phyloP scores from a whole-genome alignment of 2,797 vertebrate genomes.

The Garrulus glandarius region DNA sequence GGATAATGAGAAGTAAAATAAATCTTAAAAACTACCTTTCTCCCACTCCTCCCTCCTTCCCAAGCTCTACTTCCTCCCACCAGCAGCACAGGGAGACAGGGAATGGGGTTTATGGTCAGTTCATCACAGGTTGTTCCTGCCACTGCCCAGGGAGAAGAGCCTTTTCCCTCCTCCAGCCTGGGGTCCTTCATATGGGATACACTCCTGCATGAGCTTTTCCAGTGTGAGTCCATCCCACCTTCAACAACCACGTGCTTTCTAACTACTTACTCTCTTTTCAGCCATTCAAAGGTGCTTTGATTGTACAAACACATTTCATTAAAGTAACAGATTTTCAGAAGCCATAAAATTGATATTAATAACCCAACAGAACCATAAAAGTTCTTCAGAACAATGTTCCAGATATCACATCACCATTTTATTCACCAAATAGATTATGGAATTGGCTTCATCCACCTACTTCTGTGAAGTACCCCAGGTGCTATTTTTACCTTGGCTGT shows the following conservation, averaged over 20 bases:
- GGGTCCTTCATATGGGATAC: not conserved
- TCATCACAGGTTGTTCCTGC: not conserved
- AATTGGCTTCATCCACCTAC: not conserved
- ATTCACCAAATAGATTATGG: not conserved
- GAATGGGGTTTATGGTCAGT: not conserved
- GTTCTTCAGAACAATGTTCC: not conserved
- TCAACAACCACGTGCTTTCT: not conserved
- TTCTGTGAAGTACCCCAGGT: not conserved
- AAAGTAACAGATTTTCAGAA: not conserved
- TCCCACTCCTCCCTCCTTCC: not conserved
- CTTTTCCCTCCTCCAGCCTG: not conserved
- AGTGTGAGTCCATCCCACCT: not conserved
- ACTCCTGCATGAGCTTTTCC: not conserved
- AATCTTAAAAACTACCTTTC: not conserved
- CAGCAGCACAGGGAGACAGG: not conserved
- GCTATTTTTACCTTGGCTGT: slow-evolving; percentile 62
- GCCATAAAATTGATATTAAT: not conserved
- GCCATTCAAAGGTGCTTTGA: not conserved
- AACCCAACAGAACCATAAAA: not conserved
- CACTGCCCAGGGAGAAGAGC: not conserved
- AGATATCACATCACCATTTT: not conserved
- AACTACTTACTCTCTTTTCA: not conserved
- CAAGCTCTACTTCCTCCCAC: not conserved
- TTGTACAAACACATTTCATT: not conserved
- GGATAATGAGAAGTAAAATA: not conserved